Evolutionary conservation across 2,888 invertebrate species (phyloP).

Genomic region (Chirona hameri): DNA sequence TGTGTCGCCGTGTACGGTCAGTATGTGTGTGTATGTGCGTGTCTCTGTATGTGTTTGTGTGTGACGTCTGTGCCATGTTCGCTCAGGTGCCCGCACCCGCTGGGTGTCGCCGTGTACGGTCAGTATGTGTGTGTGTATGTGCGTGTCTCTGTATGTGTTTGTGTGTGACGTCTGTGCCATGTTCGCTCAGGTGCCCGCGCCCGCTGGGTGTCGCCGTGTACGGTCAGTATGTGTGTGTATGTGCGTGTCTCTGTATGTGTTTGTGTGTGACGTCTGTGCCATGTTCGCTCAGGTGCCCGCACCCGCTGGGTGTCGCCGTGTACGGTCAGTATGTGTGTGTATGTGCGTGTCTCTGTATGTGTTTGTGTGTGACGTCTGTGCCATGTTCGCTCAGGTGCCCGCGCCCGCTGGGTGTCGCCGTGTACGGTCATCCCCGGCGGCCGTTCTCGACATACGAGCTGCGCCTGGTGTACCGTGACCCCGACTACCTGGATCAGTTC

Average conservation of each 20-base stretch:
- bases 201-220: conserved; percentile 22
- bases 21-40: too few relatives aligned
- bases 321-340: too few relatives aligned
- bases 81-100: background rate
- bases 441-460: conserved; percentile 82
- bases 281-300: background rate
- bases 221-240: too few relatives aligned
- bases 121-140: too few relatives aligned
- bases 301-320: conserved; percentile 3
- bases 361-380: background rate
- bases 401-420: conserved; percentile 11
- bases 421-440: conserved; percentile 11
- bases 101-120: conserved; percentile 27
- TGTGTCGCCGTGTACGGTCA: conserved; percentile 27
- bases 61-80: background rate
- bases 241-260: too few relatives aligned
- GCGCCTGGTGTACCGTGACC: conserved; percentile 64
- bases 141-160: too few relatives aligned
- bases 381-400: background rate
- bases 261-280: background rate
- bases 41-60: too few relatives aligned
- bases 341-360: too few relatives aligned
- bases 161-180: background rate
- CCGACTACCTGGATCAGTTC: conserved; percentile 24
- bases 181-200: background rate